phyloP scores from a whole-genome alignment of 2,797 vertebrate species.

The Hemibagrus guttatus region DNA sequence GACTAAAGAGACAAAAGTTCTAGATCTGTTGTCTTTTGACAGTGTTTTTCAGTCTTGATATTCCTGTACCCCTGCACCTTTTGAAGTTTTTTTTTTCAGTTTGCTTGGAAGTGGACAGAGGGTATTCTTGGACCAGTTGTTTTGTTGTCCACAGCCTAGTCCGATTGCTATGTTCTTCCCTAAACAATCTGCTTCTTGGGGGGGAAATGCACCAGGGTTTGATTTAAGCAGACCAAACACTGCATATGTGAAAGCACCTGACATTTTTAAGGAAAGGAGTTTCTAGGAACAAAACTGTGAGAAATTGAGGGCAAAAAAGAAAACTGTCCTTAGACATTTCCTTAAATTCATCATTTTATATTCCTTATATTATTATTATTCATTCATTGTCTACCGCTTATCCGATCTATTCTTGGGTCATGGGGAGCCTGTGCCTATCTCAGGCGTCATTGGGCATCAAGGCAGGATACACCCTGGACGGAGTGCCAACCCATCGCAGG shows the following conservation, averaged over 20 bases:
- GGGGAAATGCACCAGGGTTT: background rate
- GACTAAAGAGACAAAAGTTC: background rate
- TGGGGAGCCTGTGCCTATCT: too few species aligned
- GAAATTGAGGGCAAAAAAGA: background rate
- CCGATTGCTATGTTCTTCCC: background rate
- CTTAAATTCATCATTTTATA: background rate
- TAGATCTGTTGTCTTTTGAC: background rate
- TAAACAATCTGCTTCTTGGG: background rate
- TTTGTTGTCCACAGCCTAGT: background rate
- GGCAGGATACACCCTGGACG: too few species aligned
- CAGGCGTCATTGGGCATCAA: too few species aligned
- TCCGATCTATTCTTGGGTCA: too few species aligned
- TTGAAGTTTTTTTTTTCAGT: background rate
- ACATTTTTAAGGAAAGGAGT: background rate
- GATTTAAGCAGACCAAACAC: background rate
- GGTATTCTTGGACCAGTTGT: background rate
- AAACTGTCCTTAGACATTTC: too few species aligned
- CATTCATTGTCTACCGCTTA: too few species aligned
- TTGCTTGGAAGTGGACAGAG: background rate
- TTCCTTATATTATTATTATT: background rate
- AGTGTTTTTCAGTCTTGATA: background rate
- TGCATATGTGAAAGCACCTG: background rate
- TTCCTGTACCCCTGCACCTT: background rate
- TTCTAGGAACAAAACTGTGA: background rate
- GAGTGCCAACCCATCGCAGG: too few species aligned